These are phyloP conservation scores for Anarhynchus alexandrinus DNA, from an alignment of 2,113 vertebrate species.

Conservation along the genomic window DNA sequence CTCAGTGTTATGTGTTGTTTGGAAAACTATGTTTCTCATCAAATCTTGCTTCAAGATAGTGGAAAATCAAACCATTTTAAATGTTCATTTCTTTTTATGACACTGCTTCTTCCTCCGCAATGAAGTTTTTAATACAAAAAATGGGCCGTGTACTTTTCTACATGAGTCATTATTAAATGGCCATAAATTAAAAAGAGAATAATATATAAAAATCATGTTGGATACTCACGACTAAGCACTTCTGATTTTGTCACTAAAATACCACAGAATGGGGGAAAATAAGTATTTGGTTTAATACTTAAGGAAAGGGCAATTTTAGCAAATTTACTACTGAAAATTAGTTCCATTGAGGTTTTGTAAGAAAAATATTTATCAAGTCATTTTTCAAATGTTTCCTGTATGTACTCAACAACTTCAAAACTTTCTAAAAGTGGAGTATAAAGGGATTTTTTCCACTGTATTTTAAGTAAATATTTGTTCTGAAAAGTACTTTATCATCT, in stretches of 20 bases:
- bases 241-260: background rate
- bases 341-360: background rate
- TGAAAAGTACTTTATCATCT: background rate
- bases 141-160: background rate
- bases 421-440: background rate
- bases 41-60: background rate
- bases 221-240: background rate
- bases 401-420: background rate
- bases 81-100: background rate
- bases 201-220: background rate
- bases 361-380: background rate
- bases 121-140: constrained; percentile 1
- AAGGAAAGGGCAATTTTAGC: background rate
- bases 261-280: background rate
- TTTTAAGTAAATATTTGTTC: constrained; percentile 3
- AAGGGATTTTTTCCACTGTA: background rate
- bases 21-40: background rate
- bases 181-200: constrained; percentile 37
- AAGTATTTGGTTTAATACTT: background rate
- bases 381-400: background rate
- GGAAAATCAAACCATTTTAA: background rate
- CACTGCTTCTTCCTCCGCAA: background rate
- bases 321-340: background rate
- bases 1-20: background rate
- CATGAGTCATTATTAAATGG: background rate